Evolutionary conservation across 2,888 invertebrate species (phyloP).

Genomic region (Scaptomyza reducta): DNA sequence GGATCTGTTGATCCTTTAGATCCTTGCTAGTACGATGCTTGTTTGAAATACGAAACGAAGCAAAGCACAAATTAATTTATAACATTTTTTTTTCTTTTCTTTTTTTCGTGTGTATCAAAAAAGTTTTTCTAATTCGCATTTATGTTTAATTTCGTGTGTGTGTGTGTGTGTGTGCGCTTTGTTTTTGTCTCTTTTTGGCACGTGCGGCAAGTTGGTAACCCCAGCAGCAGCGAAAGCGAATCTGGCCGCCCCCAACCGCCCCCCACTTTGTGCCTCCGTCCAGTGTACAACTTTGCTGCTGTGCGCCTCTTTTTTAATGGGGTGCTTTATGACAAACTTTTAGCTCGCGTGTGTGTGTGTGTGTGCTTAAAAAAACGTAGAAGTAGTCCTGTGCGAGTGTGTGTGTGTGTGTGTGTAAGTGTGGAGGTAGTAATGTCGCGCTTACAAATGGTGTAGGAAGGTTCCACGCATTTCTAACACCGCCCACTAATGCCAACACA

Average conservation of each 20-base stretch:
- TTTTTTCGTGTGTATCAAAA: conserved; percentile 12
- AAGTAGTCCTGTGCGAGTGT: conserved; percentile 34
- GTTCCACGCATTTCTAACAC: conserved; percentile 82
- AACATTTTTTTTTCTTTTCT: conserved; percentile 3
- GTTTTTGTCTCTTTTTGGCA: conserved; percentile 32
- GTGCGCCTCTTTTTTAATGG: conserved; percentile 76
- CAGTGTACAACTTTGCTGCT: conserved; percentile 26
- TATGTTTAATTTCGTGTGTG: conserved; percentile 70
- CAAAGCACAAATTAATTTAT: too few relatives aligned
- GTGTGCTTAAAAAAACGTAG: conserved; percentile 46
- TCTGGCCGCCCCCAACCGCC: not conserved
- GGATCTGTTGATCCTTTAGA: too few relatives aligned
- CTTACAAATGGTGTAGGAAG: conserved; percentile 30
- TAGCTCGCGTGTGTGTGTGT: conserved; percentile 53
- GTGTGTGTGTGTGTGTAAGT: conserved; percentile 31
- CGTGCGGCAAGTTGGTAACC: conserved; percentile 33
- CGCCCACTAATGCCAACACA: conserved; percentile 82
- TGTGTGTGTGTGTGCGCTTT: conserved; percentile 36
- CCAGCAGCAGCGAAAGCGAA: conserved; percentile 13
- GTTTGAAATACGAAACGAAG: too few relatives aligned
- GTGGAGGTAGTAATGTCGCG: conserved; percentile 44
- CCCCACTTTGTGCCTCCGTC: not conserved
- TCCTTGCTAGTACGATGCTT: too few relatives aligned
- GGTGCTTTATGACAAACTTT: conserved; percentile 82
- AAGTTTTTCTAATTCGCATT: conserved; percentile 80